phyloP scores from a whole-genome alignment of 2,888 invertebrate species.

The Drosophila falleni region DNA sequence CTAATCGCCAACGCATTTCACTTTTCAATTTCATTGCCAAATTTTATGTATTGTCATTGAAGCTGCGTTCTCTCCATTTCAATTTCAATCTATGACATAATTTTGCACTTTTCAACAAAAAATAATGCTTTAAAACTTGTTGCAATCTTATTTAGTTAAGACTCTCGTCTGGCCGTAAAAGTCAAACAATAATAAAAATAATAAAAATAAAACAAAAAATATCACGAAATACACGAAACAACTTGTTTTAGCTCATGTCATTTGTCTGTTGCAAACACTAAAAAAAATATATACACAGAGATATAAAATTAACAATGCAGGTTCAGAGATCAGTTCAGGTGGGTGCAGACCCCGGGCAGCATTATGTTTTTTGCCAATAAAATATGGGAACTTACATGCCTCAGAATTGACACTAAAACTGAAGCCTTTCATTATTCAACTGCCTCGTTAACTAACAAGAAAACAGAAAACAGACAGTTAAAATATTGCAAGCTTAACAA shows the following conservation, averaged over 20 bases:
- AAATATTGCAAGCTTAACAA: not conserved
- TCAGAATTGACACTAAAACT: slow-evolving; percentile 26
- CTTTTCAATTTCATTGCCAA: slow-evolving; percentile 53
- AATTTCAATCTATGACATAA: slow-evolving; percentile 31
- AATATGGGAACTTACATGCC: slow-evolving; percentile 22
- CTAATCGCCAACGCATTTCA: slow-evolving; percentile 56
- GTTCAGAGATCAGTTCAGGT: slow-evolving; percentile 63
- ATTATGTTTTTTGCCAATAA: slow-evolving; percentile 16
- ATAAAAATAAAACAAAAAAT: slow-evolving; percentile 29
- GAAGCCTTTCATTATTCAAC: slow-evolving; percentile 9
- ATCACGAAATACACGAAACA: slow-evolving; percentile 30
- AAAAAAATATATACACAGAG: slow-evolving; percentile 18
- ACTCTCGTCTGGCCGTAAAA: slow-evolving; percentile 32
- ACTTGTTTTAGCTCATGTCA: slow-evolving; percentile 45
- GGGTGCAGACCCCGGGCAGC: slow-evolving; percentile 44
- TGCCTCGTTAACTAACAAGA: slow-evolving; percentile 19
- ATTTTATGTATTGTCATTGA: slow-evolving; percentile 21
- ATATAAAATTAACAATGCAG: slow-evolving; percentile 19
- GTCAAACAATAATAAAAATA: slow-evolving; percentile 44
- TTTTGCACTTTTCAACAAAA: slow-evolving; percentile 23
- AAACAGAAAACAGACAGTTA: slow-evolving; percentile 4
- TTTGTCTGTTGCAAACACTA: slow-evolving; percentile 30
- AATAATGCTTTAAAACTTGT: slow-evolving; percentile 16
- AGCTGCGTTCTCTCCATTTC: not conserved
- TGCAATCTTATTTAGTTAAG: slow-evolving; percentile 31